Evolutionary conservation across 2,888 invertebrate species (phyloP).

Genomic region (Temnothorax rugatulus): DNA sequence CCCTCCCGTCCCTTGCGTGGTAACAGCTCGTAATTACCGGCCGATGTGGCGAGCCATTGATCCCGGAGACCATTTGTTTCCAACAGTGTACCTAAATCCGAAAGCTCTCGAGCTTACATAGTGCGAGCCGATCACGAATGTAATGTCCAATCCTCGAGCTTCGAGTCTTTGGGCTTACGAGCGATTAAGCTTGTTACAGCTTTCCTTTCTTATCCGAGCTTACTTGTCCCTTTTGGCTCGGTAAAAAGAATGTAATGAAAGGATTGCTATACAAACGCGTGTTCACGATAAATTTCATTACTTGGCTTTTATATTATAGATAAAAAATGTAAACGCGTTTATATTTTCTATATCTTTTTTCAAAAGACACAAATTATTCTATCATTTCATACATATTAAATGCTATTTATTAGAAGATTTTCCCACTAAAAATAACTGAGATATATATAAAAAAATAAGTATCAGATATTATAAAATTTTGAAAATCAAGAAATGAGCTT

Average conservation of each 20-base stretch:
- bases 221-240: background rate
- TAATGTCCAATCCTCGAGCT: slow-evolving; percentile 53
- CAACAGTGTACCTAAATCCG: slow-evolving; percentile 64
- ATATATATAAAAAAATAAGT: background rate
- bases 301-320: background rate
- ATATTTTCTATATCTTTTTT: background rate
- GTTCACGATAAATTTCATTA: background rate
- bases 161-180: slow-evolving; percentile 43
- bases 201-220: slow-evolving; percentile 23
- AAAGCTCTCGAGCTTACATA: slow-evolving; percentile 58
- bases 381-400: background rate
- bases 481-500: background rate
- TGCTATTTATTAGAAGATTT: background rate
- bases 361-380: background rate
- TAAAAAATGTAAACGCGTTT: background rate
- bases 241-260: background rate
- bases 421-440: background rate
- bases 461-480: background rate
- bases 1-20: slow-evolving; percentile 62
- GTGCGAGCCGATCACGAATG: slow-evolving; percentile 61
- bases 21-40: slow-evolving; percentile 75
- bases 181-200: slow-evolving; percentile 49
- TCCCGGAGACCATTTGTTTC: slow-evolving; percentile 71
- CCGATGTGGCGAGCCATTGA: slow-evolving; percentile 71
- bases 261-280: background rate